These are phyloP conservation scores for Prolemur simus DNA, from an alignment of 2,113 vertebrate species.

Conservation along the genomic window DNA sequence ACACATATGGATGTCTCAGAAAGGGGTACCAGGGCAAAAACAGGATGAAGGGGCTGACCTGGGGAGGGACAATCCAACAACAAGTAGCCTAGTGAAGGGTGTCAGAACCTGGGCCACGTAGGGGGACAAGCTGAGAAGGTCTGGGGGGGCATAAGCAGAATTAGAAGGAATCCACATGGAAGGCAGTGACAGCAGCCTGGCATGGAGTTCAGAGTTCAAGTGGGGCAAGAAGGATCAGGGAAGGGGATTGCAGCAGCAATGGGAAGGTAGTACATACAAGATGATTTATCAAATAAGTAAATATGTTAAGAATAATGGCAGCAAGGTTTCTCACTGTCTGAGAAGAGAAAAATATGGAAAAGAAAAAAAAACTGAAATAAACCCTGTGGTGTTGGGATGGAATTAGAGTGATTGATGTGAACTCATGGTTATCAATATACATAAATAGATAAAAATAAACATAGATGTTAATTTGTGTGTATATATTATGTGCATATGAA, in stretches of 20 bases:
- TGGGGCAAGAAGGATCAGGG: neutral
- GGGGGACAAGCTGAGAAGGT: neutral
- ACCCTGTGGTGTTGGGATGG: neutral
- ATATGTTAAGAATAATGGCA: neutral
- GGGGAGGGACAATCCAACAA: neutral
- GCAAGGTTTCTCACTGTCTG: neutral
- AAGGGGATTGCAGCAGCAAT: neutral
- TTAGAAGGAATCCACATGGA: neutral
- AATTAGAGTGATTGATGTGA: neutral
- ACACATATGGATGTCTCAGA: neutral
- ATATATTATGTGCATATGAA: neutral
- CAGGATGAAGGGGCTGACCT: neutral
- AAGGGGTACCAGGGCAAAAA: neutral
- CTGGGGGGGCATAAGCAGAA: neutral
- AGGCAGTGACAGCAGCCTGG: neutral
- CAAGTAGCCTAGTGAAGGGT: neutral
- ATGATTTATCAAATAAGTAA: neutral
- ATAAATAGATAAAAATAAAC: slow-evolving; percentile 25
- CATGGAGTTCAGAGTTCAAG: neutral
- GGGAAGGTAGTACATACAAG: neutral
- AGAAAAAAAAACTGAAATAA: neutral
- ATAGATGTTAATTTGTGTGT: neutral
- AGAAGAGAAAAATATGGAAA: slow-evolving; percentile 4
- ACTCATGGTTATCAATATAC: neutral
- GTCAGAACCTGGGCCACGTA: neutral